Percentiles rank a stretch among this genome's conserved stretches.
Evolutionary conservation across 1,140 invertebrate genomes (phyloP).

Genomic region (Geopemphigus sp.): DNA sequence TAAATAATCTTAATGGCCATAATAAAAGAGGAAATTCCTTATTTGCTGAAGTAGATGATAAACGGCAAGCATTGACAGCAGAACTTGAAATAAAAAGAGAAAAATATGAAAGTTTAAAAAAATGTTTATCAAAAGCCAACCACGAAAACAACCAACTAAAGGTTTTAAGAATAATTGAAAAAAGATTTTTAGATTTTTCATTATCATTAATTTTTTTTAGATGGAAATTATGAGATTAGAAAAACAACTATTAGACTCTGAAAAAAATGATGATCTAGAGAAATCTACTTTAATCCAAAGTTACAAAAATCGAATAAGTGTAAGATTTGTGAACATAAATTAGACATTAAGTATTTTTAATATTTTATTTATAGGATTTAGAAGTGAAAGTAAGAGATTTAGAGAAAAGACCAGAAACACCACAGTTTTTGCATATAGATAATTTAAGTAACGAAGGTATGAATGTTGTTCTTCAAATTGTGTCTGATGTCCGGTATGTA

Average conservation of each 20-base stretch:
- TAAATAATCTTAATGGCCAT: conserved; percentile 29
- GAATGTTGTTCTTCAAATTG: conserved; percentile 46
- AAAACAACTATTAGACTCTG: conserved; percentile 36
- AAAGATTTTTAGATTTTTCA: neutral
- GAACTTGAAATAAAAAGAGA: conserved; percentile 37
- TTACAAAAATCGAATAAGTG: conserved; percentile 41
- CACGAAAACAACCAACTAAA: conserved; percentile 43
- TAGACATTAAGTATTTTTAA: neutral
- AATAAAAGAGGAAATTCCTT: conserved; percentile 50
- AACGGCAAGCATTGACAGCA: conserved; percentile 43
- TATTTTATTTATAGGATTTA: conserved; percentile 15
- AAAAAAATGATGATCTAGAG: conserved; percentile 42
- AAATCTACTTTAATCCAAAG: conserved; percentile 43
- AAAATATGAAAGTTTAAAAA: conserved; percentile 50
- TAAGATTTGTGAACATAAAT: conserved; percentile 6
- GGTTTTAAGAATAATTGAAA: conserved; percentile 18
- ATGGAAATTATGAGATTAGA: conserved; percentile 46
- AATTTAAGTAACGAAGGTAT: conserved; percentile 43
- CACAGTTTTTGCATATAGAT: conserved; percentile 38
- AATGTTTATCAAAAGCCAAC: conserved; percentile 38
- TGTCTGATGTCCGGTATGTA: conserved; percentile 29
- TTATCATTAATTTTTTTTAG: conserved; percentile 18
- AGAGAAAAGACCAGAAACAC: conserved; percentile 41
- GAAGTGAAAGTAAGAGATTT: conserved; percentile 26
- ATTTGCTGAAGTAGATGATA: conserved; percentile 51